Evolutionary conservation across 1,140 invertebrate genomes (phyloP).

Genomic region (Sycophaga agraensis): DNA sequence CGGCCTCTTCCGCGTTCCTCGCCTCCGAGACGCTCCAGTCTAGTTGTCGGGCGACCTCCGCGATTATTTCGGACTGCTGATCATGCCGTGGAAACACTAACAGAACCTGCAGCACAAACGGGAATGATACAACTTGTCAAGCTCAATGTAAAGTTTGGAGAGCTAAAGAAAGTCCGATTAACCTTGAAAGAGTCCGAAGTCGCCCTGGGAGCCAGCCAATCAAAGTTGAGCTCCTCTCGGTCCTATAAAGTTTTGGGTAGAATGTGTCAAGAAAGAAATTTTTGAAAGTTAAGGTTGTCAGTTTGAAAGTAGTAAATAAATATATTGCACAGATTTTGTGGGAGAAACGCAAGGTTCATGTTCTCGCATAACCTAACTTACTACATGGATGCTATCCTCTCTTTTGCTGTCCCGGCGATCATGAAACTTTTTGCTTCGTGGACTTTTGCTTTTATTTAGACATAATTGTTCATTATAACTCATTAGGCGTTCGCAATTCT

Average conservation of each 20-base stretch:
- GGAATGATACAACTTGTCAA: neutral
- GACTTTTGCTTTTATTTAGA: no score
- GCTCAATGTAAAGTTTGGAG: neutral
- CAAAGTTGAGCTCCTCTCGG: conserved; percentile 51
- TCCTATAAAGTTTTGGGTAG: no score
- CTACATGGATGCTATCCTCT: no score
- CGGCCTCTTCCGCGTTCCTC: conserved; percentile 59
- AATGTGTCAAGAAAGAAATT: no score
- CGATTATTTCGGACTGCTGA: conserved; percentile 64
- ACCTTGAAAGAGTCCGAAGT: conserved; percentile 29
- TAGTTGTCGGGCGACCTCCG: conserved; percentile 63
- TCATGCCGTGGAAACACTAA: conserved; percentile 65
- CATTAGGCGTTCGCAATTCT: no score
- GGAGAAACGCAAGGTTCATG: neutral
- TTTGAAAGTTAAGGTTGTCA: no score
- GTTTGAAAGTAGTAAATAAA: no score
- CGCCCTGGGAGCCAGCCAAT: conserved; percentile 45
- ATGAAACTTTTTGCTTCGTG: neutral
- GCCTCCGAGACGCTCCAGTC: conserved; percentile 62
- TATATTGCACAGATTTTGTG: neutral
- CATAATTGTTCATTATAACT: no score
- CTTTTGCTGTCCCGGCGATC: no score
- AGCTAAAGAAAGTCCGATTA: conserved; percentile 16
- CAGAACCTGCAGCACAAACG: conserved; percentile 58
- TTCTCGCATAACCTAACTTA: neutral